Evolutionary conservation across 2,113 vertebrate species (phyloP), one percentile per base, ranked within the genome.

Genomic region (Salminus brasiliensis): DNA sequence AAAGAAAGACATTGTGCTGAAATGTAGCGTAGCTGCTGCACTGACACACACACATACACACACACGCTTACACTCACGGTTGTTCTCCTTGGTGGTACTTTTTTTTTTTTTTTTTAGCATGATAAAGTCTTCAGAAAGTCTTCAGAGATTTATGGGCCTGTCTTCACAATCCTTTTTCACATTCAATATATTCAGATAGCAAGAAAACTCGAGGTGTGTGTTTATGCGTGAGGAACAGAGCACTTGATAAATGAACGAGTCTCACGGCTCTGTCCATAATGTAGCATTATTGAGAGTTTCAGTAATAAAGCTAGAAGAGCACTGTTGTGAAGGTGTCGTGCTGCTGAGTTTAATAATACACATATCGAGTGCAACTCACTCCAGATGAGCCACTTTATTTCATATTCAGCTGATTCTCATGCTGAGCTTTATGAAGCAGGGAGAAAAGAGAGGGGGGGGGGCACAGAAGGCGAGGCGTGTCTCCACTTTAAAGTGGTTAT

Each of bases 121-220:
- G 30, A 66, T 66, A 52, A 52, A 25, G 27, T 75, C 21, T 36
- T 45, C 5, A 6, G 47, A n/a, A 67, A 11, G 6, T n/a, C n/a
- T n/a, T n/a, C n/a, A n/a, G 63, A 77, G 65, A 77, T 77, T 77
- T 77, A 77, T 77, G 36, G 18, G 0, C 49, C 65, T 57, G 75
- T 69, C 63, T 68, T 59, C 36, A 27, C 25, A 43, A 69, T 77
- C 39, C 43, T 25, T 47, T 69, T 68, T 57, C 45, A 41, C 34
- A 57, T 32, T 13, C 34, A 59, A 13, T 57, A 69, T 25, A 69
- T 43, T 77, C 32, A 59, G n/a, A 77, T 57, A 59, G 30, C 27
- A 66, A 66, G 45, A 36, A 52, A 16, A 63, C 27, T 23, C 36
- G 29, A 32, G 32, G 15, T 11, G 8, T 67, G 41, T 49, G 21